These are phyloP conservation scores for Ploceus nigricollis DNA, from an alignment of 2,113 vertebrate species.

Conservation along the genomic window DNA sequence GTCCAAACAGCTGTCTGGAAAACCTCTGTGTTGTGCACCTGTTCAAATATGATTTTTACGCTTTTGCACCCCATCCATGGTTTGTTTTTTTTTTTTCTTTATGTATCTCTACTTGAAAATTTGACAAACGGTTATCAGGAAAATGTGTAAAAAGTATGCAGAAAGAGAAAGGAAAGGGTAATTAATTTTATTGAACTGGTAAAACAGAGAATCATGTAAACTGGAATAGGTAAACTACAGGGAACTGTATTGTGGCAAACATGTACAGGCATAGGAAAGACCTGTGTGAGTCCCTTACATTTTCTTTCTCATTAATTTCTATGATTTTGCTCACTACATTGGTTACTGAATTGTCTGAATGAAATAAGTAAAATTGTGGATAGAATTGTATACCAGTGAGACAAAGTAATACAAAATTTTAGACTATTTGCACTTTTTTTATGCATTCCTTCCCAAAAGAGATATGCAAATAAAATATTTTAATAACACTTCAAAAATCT, in stretches of 20 bases:
- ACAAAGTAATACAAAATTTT: neutral
- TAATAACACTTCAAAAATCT: neutral
- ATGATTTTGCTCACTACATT: neutral
- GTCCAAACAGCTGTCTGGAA: slow-evolving; percentile 57
- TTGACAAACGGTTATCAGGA: neutral
- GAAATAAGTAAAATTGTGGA: neutral
- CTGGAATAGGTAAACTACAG: neutral
- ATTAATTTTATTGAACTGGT: neutral
- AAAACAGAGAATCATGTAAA: neutral
- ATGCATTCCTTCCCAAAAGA: neutral
- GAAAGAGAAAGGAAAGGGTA: neutral
- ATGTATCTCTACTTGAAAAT: neutral
- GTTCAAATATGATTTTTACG: slow-evolving; percentile 34
- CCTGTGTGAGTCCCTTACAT: neutral
- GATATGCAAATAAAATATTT: neutral
- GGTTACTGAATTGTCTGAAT: neutral
- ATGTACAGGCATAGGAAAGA: neutral
- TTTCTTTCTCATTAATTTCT: neutral
- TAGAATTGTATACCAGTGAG: neutral
- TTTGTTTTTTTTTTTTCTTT: neutral
- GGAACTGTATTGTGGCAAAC: neutral
- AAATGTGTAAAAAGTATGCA: neutral
- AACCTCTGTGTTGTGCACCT: slow-evolving; percentile 42
- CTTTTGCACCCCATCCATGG: neutral
- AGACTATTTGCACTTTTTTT: neutral